Base-by-base conservation (phyloP, 2,797 vertebrate species). In the Syngnathus acus region DNA sequence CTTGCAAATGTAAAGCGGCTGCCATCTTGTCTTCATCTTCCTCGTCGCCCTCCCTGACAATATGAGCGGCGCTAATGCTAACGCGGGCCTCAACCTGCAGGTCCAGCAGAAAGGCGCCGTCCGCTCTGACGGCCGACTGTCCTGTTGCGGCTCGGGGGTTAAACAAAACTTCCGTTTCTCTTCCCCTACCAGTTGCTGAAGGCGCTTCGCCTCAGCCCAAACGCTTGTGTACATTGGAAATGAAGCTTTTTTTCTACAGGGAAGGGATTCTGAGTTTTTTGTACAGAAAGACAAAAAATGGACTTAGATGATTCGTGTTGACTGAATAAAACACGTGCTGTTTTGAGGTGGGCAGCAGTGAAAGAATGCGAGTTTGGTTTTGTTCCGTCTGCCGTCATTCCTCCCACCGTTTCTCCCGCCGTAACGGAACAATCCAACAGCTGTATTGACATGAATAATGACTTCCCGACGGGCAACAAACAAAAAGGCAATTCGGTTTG, bases 111-210 rank as follows among this genome's bases (percentile, higher is more conserved):
- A 38, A 58, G 17, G 71, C 62, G 68, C 74, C 79, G 76, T 69
- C 74, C 79, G 78, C 72, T 76, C 65, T 78, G 82, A 81, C 17
- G 67, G 55, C 75, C 51, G 74, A 62, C 75, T 67, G 69, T 78
- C 76, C 72, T 65, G 68, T 54, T 50, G 66, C 43, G 63, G 72
- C 82, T 77, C 43, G 23, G 58, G 79, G 83, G 68, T 62, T 83
- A 82, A 82, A 84, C 79, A 84, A 57, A 58, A 50, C 67, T 48
- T 80, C 73, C 67, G 45, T 80, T 72, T 69, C 71, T 78, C 71
- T 79, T 68, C 75, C 7, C 9, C 50, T n/a, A 9, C 3, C 39
- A 66, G 69, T 72, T 48, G 75, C 76, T 78, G 64, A 76, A 67
- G 70, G 40, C 73, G 50, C 50, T 72, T 70, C 65, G 66, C 75